Evolutionary conservation across 2,113 vertebrate genomes (phyloP), one percentile per base, ranked within the genome.

Genomic region (Myocastor coypus): DNA sequence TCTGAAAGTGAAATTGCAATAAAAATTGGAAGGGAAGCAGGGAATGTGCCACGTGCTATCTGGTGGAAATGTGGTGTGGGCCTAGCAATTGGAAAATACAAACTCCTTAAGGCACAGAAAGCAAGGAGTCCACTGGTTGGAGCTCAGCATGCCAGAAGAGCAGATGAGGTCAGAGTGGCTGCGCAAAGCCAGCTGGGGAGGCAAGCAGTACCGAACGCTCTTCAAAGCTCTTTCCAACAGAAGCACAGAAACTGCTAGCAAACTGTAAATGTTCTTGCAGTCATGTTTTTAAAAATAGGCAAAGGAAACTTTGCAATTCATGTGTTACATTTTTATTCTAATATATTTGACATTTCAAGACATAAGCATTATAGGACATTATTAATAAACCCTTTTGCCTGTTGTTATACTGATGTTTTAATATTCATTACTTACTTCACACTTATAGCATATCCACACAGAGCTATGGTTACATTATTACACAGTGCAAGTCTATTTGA

Each of bases 1-100:
- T 91, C 50, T 73, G 69, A 91, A 87, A 61, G 64, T 61, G 63
- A 86, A n/a, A 89, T 83, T 95, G 69, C 40, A 87, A 87, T 50
- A 89, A 59, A 61, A 92, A 86, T 6, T 55, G 64, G 32, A 77
- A 94, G 13, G 52, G 46, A 89, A n/a, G 52, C 34, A 63, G 30
- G 24, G n/a, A 57, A 11, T 22, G 1, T 55, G 14, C 30, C 59
- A 77, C 19, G 9, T 82, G 91, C 1, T 89, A 61, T 75, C 40
- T 77, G 30, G 28, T 32, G 46, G 82, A 14, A 91, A 59, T 59
- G 10, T 30, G 20, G 83, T 71, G 37, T 17, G 88, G 57, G 42
- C 20, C 19, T 50, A 84, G 83, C 9, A 12, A 87, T 24, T 14
- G 59, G 14, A 57, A 91, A 68, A 91, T 93, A 32, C 24, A 57